These are phyloP conservation scores for Cliona cf. orientalis DNA, from an alignment of 37 sponge, comb jelly and placozoan genomes.

Conservation along the genomic window DNA sequence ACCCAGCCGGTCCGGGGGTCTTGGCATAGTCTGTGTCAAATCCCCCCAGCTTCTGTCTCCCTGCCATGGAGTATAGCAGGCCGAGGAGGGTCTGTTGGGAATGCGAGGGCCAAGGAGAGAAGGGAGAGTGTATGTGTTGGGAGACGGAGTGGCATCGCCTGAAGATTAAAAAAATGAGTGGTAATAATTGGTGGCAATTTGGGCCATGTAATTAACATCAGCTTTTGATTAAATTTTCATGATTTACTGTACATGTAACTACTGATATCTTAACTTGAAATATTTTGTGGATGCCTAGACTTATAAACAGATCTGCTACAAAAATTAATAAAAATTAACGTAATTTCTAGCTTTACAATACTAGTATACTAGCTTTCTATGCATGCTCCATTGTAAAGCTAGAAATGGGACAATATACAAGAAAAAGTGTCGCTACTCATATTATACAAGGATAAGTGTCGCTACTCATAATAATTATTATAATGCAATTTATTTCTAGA, in stretches of 20 bases:
- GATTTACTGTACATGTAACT: no score
- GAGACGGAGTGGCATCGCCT: constrained; percentile 95
- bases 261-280: no score
- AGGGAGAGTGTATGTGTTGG: constrained; percentile 93
- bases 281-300: neutral
- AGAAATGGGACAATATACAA: no score
- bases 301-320: neutral
- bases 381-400: no score
- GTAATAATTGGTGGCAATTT: no score
- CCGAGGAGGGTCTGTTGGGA: constrained; percentile 78
- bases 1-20: constrained; percentile 89
- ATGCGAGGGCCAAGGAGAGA: constrained; percentile 83
- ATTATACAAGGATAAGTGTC: no score
- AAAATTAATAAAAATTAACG: neutral
- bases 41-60: constrained; percentile 85
- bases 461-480: neutral
- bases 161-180: neutral
- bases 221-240: no score
- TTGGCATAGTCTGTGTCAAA: constrained; percentile 88
- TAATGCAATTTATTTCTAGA: neutral
- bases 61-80: constrained; percentile 84
- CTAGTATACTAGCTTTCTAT: no score
- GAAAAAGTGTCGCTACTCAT: no score
- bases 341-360: neutral
- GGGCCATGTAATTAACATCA: no score